Evolutionary conservation across 2,888 invertebrate genomes (phyloP).

Genomic region (Achlya flavicornis): DNA sequence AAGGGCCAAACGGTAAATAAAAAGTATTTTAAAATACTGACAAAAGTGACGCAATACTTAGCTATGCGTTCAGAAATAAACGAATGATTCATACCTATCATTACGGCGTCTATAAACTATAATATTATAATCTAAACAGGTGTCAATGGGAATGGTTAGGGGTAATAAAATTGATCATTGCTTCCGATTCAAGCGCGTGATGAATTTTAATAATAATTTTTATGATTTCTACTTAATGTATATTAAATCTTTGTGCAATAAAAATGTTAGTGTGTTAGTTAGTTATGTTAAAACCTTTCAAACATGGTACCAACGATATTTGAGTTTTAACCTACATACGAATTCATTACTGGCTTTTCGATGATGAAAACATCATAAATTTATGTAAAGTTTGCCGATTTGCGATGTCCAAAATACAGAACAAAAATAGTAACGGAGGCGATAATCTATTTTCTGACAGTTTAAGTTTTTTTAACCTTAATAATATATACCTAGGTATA

Average conservation of each 20-base stretch:
- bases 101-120: slow-evolving; percentile 26
- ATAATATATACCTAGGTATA: too few relatives aligned
- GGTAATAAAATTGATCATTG: slow-evolving; percentile 40
- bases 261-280: background rate
- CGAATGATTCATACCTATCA: background rate
- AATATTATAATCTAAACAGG: slow-evolving; percentile 38
- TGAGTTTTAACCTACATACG: too few relatives aligned
- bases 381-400: too few relatives aligned
- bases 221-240: slow-evolving; percentile 14
- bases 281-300: background rate
- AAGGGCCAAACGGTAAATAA: too few relatives aligned
- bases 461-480: too few relatives aligned
- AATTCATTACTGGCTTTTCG: too few relatives aligned
- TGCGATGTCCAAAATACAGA: too few relatives aligned
- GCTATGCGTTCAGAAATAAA: slow-evolving; percentile 10
- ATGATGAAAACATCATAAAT: too few relatives aligned
- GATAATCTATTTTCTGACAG: too few relatives aligned
- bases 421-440: too few relatives aligned
- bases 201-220: slow-evolving; percentile 35
- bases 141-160: slow-evolving; percentile 35
- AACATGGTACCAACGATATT: too few relatives aligned
- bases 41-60: background rate
- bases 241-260: slow-evolving; percentile 1
- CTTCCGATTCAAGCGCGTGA: slow-evolving; percentile 38
- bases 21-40: too few relatives aligned